Evolutionary conservation across 2,888 invertebrate genomes (phyloP).

Genomic region (Tipula helvola): DNA sequence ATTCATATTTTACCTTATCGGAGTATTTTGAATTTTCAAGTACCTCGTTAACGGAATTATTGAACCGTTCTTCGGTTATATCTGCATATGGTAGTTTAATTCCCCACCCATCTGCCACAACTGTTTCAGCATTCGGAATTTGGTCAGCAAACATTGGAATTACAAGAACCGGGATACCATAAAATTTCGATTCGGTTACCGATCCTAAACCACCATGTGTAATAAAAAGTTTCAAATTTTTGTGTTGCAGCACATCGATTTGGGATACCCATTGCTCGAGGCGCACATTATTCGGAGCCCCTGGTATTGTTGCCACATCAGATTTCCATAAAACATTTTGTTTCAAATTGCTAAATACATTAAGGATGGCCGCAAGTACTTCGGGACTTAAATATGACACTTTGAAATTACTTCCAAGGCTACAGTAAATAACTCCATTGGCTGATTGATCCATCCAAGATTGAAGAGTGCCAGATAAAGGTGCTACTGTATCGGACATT

Average conservation of each 20-base stretch:
- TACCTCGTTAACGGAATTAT: conserved; percentile 18
- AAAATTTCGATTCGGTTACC: conserved; percentile 37
- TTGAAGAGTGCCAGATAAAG: conserved; percentile 19
- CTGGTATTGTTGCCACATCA: conserved; percentile 22
- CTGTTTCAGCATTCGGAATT: conserved; percentile 36
- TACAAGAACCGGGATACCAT: conserved; percentile 37
- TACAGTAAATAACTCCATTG: conserved; percentile 37
- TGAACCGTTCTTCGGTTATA: conserved; percentile 27
- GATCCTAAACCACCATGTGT: conserved; percentile 39
- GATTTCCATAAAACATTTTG: conserved; percentile 16
- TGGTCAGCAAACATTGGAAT: conserved; percentile 43
- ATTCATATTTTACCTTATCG: conserved; percentile 29
- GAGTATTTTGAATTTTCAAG: conserved; percentile 11
- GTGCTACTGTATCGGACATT: not conserved
- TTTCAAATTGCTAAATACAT: conserved; percentile 14
- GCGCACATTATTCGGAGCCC: conserved; percentile 27
- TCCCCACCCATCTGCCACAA: conserved; percentile 34
- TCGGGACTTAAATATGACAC: conserved; percentile 23
- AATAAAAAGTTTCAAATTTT: conserved; percentile 36
- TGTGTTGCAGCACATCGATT: conserved; percentile 36
- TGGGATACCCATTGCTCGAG: conserved; percentile 38
- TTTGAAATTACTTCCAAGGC: conserved; percentile 35
- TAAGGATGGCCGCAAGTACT: not conserved
- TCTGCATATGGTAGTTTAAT: conserved; percentile 26
- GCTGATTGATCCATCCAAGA: conserved; percentile 32